Evolutionary conservation across 2,797 vertebrate genomes (phyloP).

Genomic region (Meriones psammophilus): DNA sequence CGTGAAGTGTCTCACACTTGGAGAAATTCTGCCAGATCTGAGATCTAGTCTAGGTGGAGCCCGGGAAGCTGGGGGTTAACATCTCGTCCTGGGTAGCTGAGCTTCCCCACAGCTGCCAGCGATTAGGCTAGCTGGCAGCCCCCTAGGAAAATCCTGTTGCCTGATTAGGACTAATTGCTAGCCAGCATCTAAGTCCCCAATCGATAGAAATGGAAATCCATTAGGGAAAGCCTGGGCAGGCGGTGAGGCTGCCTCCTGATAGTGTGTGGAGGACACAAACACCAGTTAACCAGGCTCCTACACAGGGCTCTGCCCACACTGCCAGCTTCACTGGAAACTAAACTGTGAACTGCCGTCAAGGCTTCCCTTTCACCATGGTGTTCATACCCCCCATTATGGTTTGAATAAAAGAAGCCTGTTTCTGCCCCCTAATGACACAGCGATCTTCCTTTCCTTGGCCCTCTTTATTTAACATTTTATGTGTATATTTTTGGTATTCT

Average conservation of each 20-base stretch:
- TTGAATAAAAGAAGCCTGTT: not conserved
- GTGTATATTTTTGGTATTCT: not conserved
- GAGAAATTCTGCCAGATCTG: not conserved
- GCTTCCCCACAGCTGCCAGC: slow-evolving; percentile 74
- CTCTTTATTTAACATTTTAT: not conserved
- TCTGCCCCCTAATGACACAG: not conserved
- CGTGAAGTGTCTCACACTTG: not conserved
- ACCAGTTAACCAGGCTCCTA: accelerated
- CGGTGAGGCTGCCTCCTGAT: not conserved
- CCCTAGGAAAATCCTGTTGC: slow-evolving; percentile 76
- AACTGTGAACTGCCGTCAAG: accelerated
- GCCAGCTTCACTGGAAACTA: accelerated
- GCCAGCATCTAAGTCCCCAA: slow-evolving; percentile 72
- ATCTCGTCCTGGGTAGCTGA: not conserved
- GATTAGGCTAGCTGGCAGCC: slow-evolving; percentile 83
- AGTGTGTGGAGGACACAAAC: not conserved
- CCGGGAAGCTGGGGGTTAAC: slow-evolving; percentile 74
- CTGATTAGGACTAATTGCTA: slow-evolving; percentile 87
- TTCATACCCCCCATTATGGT: not conserved
- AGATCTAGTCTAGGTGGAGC: not conserved
- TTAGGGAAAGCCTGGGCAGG: slow-evolving; percentile 42
- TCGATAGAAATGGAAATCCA: slow-evolving; percentile 65
- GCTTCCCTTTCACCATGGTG: not conserved
- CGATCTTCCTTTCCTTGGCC: not conserved
- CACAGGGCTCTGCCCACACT: not conserved